Conservation (phyloP, 2,113 vertebrate species). For the Thomomys bottae region DNA sequence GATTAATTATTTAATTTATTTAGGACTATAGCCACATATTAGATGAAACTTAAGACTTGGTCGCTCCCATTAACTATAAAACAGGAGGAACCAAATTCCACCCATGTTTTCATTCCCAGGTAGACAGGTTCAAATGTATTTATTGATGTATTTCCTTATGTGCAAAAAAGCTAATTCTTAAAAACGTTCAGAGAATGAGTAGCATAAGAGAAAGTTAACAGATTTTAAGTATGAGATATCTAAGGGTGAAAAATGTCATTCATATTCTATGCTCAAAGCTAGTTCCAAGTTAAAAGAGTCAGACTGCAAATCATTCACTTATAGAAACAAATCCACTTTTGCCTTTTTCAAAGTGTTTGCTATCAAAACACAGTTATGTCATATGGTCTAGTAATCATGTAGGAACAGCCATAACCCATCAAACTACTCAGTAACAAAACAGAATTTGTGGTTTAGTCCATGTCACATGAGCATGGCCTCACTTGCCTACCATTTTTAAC, state of each 20-base stretch:
- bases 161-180: background rate
- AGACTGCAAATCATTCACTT: background rate
- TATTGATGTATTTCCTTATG: background rate
- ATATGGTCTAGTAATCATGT: background rate
- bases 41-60: background rate
- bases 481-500: background rate
- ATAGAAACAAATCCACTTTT: background rate
- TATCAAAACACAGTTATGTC: background rate
- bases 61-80: background rate
- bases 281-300: background rate
- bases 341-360: background rate
- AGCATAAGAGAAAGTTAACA: background rate
- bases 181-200: conserved; percentile 21
- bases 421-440: conserved; percentile 14
- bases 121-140: background rate
- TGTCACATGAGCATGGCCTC: background rate
- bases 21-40: background rate
- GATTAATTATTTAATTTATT: background rate
- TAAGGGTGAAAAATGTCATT: background rate
- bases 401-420: background rate
- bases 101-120: background rate
- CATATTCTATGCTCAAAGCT: background rate
- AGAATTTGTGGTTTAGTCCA: background rate
- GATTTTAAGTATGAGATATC: background rate
- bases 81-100: background rate